Conservation (phyloP, 1,140 invertebrate genomes). For the Pemphigus obesinymphae region DNA sequence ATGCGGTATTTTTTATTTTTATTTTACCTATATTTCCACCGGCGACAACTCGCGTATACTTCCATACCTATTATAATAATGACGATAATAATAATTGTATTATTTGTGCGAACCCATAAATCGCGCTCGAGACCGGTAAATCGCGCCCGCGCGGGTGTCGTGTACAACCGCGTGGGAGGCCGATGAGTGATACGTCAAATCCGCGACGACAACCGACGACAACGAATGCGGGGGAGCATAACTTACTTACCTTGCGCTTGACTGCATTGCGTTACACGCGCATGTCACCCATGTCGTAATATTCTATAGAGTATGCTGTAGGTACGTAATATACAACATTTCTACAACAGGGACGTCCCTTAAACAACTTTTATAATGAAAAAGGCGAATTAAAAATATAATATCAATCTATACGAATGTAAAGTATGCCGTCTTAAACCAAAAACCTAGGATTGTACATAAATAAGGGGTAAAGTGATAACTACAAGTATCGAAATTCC, state of each 20-base stretch:
- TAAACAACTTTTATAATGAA: too few relatives aligned
- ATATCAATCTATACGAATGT: too few relatives aligned
- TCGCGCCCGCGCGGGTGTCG: too few relatives aligned
- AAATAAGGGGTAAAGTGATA: too few relatives aligned
- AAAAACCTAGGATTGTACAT: too few relatives aligned
- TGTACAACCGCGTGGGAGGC: not conserved
- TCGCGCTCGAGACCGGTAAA: not conserved
- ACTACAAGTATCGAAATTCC: too few relatives aligned
- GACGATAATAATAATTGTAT: not conserved
- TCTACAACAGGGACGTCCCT: too few relatives aligned
- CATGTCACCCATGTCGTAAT: not conserved
- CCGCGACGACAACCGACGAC: not conserved
- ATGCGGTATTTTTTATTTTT: not conserved
- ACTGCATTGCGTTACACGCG: not conserved
- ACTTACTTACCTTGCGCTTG: not conserved
- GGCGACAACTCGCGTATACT: not conserved
- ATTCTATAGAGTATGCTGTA: too few relatives aligned
- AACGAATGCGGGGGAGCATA: not conserved
- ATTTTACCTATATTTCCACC: not conserved
- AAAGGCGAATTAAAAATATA: too few relatives aligned
- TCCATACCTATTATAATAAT: not conserved
- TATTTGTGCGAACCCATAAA: not conserved
- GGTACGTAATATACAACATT: too few relatives aligned
- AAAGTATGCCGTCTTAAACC: too few relatives aligned
- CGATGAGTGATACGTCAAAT: constrained; percentile 7